Evolutionary conservation across 2,888 invertebrate genomes (phyloP), one percentile per base, ranked within the genome.

Genomic region (Scelioninae gen. 2): DNA sequence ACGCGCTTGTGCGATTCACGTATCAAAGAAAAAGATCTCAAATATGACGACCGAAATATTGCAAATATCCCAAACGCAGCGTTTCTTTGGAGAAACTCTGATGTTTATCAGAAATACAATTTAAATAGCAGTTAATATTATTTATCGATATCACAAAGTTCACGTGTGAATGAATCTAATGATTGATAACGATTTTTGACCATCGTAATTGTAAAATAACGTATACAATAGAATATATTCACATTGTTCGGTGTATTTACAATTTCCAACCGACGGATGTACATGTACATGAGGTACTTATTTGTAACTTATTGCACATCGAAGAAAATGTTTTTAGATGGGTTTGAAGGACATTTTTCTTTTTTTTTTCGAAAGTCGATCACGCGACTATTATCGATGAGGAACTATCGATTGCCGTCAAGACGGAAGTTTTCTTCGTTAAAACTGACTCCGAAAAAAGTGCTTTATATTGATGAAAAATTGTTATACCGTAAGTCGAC

Each of bases 241-340:
- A 64, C 31, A 45, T 64, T 67, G 67, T 41, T 67, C 57, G 39
- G 39, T 67, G 67, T 67, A 57, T 57, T 48, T 25, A 41, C 48
- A 37, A 48, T 48, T 64, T 48, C 16, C 35, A 48, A 45, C 13
- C 19, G 10, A 41, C 35, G 50, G 50, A 64, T 45, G 41, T 41
- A 50, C 22, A 37, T 41, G 22, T 33, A 43, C 43, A 60, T 37
- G 35, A 41, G 4, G 43, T 52, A 52, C 25, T 63, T 50, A 63
- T 41, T n/a, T 63, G 18, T 37, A 61, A 61, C 31, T 41, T 33
- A 35, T 64, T 37, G 37, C 45, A 52, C 55, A 45, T 53, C 37
- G 11, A 45, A 53, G 11, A 16, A 46, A 41, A 11, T 28, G 35
- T 64, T 53, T 53, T n/a, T 13, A 43, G 45, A 43, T 53, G n/a